Conservation (phyloP, 2,113 vertebrate genomes). For the Leptodactylus fuscus region DNA sequence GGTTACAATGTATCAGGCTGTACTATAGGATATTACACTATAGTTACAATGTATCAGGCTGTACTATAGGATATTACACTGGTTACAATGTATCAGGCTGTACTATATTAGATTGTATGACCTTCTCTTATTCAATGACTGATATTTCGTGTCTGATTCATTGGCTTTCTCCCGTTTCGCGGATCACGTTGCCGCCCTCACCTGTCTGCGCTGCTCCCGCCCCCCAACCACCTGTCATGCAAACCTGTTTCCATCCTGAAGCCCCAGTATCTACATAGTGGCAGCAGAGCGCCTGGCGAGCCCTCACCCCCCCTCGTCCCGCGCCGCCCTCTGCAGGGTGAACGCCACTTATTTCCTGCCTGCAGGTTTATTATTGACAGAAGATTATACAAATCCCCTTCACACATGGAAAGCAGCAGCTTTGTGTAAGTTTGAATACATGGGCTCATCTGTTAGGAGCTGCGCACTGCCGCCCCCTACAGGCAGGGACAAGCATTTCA, state of each 20-base stretch:
- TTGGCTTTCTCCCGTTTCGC: too few species aligned
- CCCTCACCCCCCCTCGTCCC: background rate
- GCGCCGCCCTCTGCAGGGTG: background rate
- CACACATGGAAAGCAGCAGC: background rate
- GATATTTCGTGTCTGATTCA: too few species aligned
- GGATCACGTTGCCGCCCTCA: too few species aligned
- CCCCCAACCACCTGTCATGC: background rate
- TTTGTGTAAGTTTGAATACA: background rate
- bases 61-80: too few species aligned
- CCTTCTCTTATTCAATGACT: too few species aligned
- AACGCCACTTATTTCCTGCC: background rate
- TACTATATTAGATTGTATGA: too few species aligned
- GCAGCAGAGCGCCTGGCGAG: background rate
- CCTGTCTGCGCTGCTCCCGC: background rate
- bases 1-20: too few species aligned
- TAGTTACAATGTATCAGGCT: too few species aligned
- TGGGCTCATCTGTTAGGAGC: background rate
- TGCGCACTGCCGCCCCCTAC: background rate
- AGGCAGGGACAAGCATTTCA: too few species aligned
- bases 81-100: too few species aligned
- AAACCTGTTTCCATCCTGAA: background rate
- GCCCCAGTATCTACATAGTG: background rate
- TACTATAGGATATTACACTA: too few species aligned
- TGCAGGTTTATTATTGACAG: background rate
- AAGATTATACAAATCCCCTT: constrained; percentile 2